Evolutionary conservation across 2,113 vertebrate species (phyloP).

Genomic region (Brienomyrus brachyistius): DNA sequence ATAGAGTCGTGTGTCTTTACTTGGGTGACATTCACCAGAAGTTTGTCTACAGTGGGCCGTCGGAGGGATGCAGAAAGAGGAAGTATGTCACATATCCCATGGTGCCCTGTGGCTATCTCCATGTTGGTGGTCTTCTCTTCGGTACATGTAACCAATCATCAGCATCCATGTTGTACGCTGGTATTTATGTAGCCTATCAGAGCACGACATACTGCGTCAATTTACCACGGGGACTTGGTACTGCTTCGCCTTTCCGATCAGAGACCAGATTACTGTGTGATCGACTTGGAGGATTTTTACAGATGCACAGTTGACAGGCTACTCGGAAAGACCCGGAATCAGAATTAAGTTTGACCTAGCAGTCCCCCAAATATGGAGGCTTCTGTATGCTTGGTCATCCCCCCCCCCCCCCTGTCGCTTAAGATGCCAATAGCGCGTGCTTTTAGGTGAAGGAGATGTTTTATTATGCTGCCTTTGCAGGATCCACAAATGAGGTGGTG

Average conservation of each 20-base stretch:
- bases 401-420: background rate
- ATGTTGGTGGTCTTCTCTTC: constrained; percentile 2
- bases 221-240: constrained; percentile 1
- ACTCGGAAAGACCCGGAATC: background rate
- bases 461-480: background rate
- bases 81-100: too few relatives aligned
- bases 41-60: constrained; percentile 35
- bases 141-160: background rate
- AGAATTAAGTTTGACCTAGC: background rate
- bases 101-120: background rate
- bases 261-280: constrained; percentile 20
- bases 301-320: background rate
- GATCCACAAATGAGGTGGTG: background rate
- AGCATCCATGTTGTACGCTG: background rate
- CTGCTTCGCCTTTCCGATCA: constrained; percentile 5
- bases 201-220: background rate
- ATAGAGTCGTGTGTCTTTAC: constrained; percentile 34
- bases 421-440: background rate
- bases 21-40: constrained; percentile 42
- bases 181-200: constrained; percentile 1
- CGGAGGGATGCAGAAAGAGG: constrained; percentile 12
- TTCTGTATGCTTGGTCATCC: background rate
- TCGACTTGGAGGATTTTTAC: background rate
- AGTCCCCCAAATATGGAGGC: background rate
- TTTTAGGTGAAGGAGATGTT: background rate